These are phyloP conservation scores for Herpetotheres cachinnans DNA, from an alignment of 2,113 vertebrate genomes.

Conservation along the genomic window DNA sequence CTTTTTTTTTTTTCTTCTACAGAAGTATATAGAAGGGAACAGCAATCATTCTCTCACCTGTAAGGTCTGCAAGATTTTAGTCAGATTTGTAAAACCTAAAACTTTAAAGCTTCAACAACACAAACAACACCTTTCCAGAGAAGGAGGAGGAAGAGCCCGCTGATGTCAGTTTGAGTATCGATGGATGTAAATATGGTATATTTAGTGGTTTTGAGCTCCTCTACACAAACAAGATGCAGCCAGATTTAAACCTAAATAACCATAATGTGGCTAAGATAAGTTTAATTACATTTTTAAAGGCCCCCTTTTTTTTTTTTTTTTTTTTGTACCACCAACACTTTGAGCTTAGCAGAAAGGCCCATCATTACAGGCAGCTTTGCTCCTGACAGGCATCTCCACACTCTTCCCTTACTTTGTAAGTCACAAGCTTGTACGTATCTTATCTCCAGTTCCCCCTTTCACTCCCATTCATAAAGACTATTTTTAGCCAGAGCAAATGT, in stretches of 20 bases:
- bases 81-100: neutral
- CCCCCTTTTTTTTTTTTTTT: neutral
- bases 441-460: neutral
- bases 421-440: neutral
- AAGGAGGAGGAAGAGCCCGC: neutral
- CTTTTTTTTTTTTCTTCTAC: neutral
- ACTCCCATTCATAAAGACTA: neutral
- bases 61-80: neutral
- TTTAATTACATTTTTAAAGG: neutral
- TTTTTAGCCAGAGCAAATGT: slow-evolving; percentile 60
- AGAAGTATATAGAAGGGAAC: neutral
- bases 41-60: neutral
- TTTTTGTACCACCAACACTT: neutral
- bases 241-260: neutral
- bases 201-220: neutral
- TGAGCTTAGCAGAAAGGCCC: neutral
- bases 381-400: neutral
- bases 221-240: neutral
- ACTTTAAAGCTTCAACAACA: neutral
- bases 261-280: neutral
- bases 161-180: accelerated
- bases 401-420: neutral
- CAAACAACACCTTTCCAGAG: neutral
- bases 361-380: neutral
- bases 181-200: neutral